Conservation (phyloP, 2,113 vertebrate genomes). For the Nycticorax nycticorax region DNA sequence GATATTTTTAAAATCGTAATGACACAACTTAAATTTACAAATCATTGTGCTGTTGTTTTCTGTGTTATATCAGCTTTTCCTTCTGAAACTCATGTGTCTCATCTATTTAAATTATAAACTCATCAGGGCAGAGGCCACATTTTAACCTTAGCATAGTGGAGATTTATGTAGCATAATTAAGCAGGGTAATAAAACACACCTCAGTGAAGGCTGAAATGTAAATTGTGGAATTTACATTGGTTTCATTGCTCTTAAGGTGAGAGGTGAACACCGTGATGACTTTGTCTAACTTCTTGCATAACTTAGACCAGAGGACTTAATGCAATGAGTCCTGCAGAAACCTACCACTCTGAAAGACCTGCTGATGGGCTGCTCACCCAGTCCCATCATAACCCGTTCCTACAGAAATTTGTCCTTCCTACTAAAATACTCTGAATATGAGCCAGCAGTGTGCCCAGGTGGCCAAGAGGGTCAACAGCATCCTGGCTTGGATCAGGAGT, state of each 20-base stretch:
- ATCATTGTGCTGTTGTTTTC: background rate
- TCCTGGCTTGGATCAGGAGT: too few species aligned
- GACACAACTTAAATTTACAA: background rate
- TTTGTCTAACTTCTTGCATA: background rate
- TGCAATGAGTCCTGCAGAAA: background rate
- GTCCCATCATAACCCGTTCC: background rate
- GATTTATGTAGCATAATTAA: conserved; percentile 7
- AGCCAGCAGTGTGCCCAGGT: too few species aligned
- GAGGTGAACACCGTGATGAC: background rate
- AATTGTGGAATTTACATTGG: background rate
- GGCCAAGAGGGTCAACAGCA: too few species aligned
- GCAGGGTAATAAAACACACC: background rate
- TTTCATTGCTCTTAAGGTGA: background rate
- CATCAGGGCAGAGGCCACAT: background rate
- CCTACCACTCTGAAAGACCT: background rate
- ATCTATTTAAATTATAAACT: conserved; percentile 10
- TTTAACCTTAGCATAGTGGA: background rate
- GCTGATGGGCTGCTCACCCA: background rate
- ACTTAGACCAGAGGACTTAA: background rate
- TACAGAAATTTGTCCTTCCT: background rate
- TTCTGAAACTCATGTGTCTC: background rate
- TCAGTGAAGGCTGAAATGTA: background rate
- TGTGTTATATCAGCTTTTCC: background rate
- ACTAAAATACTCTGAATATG: too few species aligned
- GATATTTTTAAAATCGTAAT: background rate